Percentiles rank a stretch among this genome's conserved stretches.
phyloP scores from a whole-genome alignment of 2,888 invertebrate species.

The Drosophila neutralis region DNA sequence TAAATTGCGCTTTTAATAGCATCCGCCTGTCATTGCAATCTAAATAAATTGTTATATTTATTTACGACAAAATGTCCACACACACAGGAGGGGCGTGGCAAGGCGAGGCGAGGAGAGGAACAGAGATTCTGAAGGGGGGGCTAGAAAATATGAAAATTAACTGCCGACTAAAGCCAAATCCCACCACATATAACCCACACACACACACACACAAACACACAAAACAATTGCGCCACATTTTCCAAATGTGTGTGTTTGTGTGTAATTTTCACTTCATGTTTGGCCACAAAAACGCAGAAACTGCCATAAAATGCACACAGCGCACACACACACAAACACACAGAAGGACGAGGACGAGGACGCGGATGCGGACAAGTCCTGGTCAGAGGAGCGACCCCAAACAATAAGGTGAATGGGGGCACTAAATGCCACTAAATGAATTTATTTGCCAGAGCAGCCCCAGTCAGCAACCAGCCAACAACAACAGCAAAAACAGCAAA shows the following conservation, averaged over 20 bases:
- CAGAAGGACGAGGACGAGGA: not conserved
- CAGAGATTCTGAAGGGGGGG: conserved; percentile 23
- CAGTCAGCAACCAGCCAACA: conserved; percentile 12
- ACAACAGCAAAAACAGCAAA: conserved; percentile 18
- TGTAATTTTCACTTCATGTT: conserved; percentile 81
- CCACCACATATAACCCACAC: conserved; percentile 50
- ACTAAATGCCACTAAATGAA: conserved; percentile 83
- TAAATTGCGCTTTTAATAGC: conserved; percentile 79
- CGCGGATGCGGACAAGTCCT: conserved; percentile 19
- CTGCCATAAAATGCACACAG: conserved; percentile 79
- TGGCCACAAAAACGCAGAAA: conserved; percentile 78
- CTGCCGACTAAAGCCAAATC: conserved; percentile 81
- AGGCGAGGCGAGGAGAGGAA: not conserved
- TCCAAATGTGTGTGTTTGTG: conserved; percentile 48
- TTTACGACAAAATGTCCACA: conserved; percentile 79
- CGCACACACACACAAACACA: conserved; percentile 23
- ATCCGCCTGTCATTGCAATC: conserved; percentile 82
- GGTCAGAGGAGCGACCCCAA: conserved; percentile 61
- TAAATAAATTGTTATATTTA: conserved; percentile 82
- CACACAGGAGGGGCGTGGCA: conserved; percentile 14
- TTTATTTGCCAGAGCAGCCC: conserved; percentile 69
- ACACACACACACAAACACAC: conserved; percentile 14
- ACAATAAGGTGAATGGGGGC: conserved; percentile 80
- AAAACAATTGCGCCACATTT: conserved; percentile 76
- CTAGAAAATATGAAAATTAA: conserved; percentile 82